These are phyloP conservation scores for Eufriesea mexicana DNA, from an alignment of 1,140 invertebrate genomes.

Conservation along the genomic window DNA sequence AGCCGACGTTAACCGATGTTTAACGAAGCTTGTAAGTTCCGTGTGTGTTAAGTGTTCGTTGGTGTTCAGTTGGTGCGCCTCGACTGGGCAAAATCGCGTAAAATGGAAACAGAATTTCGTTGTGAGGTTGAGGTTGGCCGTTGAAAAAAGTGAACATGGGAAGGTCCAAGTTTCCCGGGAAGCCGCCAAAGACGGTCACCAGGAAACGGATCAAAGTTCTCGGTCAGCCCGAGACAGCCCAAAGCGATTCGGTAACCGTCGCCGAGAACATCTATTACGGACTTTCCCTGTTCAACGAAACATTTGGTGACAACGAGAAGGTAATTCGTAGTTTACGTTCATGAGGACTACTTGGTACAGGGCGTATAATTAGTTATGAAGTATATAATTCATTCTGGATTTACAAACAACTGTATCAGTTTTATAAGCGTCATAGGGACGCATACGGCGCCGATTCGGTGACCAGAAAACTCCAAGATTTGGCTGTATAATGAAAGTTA, in stretches of 20 bases:
- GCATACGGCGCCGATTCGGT: constrained; percentile 64
- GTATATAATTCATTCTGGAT: background rate
- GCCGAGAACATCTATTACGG: constrained; percentile 83
- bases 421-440: constrained; percentile 54
- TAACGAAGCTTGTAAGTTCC: constrained; percentile 51
- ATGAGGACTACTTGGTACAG: too few relatives aligned
- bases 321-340: constrained; percentile 65
- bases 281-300: constrained; percentile 79
- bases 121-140: constrained; percentile 72
- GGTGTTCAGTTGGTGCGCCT: constrained; percentile 73
- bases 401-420: constrained; percentile 27
- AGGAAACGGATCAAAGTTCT: constrained; percentile 91
- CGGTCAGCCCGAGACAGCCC: constrained; percentile 82
- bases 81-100: constrained; percentile 73
- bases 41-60: constrained; percentile 64
- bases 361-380: background rate
- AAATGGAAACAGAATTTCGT: constrained; percentile 77
- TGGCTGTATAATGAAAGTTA: constrained; percentile 66
- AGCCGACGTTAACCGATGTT: constrained; percentile 58
- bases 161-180: constrained; percentile 90
- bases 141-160: constrained; percentile 83
- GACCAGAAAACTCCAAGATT: constrained; percentile 49
- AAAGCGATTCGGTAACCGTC: constrained; percentile 82
- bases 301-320: constrained; percentile 80
- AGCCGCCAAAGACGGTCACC: constrained; percentile 91